Percentiles rank a stretch among this genome's conserved stretches.
Evolutionary conservation across 1,140 invertebrate genomes (phyloP).

Genomic region (Philopotamus ludificatus): DNA sequence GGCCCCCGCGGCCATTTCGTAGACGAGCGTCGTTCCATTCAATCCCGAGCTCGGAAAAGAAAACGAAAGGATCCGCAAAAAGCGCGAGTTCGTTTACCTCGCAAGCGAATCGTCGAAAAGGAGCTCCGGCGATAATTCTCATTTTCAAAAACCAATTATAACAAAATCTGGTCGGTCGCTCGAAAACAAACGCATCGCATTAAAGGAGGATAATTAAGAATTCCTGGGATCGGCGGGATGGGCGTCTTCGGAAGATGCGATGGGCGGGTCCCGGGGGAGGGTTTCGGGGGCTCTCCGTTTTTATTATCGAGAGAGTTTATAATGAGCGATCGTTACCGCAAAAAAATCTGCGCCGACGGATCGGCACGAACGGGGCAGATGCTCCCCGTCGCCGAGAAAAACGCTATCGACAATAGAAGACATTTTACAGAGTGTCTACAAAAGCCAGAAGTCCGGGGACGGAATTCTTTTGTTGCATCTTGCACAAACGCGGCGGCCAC

Average conservation of each 20-base stretch:
- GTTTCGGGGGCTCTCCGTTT: conserved; percentile 15
- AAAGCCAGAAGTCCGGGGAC: conserved; percentile 34
- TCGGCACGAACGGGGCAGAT: conserved; percentile 7
- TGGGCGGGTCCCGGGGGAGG: conserved; percentile 20
- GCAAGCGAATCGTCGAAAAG: not conserved
- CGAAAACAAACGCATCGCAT: conserved; percentile 20
- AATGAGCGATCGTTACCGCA: conserved; percentile 14
- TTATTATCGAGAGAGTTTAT: conserved; percentile 1
- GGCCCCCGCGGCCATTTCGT: conserved; percentile 30
- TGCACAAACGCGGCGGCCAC: conserved; percentile 27
- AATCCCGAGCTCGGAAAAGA: conserved; percentile 24
- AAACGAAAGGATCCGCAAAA: conserved; percentile 30
- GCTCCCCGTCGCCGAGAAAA: too few relatives aligned
- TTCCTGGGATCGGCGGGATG: conserved; percentile 29
- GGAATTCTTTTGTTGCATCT: conserved; percentile 42
- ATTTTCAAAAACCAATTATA: conserved; percentile 41
- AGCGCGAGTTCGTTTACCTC: conserved; percentile 18
- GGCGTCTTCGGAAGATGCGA: conserved; percentile 24
- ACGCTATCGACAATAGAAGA: too few relatives aligned
- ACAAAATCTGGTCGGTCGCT: conserved; percentile 24
- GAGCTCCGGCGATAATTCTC: conserved; percentile 36
- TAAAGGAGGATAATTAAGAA: conserved; percentile 37
- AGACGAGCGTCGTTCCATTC: conserved; percentile 33
- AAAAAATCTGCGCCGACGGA: not conserved
- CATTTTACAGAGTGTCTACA: conserved; percentile 31